Percentiles rank a stretch among this genome's conserved stretches.
Conservation (phyloP, 2,797 vertebrate genomes). For the Champsocephalus gunnari region DNA sequence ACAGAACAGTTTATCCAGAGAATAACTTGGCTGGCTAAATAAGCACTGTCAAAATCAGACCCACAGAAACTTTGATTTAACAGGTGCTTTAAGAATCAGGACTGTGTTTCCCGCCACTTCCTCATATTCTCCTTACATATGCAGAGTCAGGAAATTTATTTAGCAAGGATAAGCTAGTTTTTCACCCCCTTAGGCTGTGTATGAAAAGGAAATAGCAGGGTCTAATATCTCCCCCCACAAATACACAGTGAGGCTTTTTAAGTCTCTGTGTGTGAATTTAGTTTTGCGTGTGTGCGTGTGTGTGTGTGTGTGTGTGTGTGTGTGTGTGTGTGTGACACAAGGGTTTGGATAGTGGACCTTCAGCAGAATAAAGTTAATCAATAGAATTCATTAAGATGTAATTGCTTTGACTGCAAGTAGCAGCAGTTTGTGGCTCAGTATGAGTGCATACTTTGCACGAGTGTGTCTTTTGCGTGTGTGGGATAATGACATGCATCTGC, state of each 20-base stretch:
- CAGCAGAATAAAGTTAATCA: constrained; percentile 58
- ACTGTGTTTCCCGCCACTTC: constrained; percentile 51
- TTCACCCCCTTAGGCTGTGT: constrained; percentile 58
- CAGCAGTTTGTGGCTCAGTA: constrained; percentile 46
- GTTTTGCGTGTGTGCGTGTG: neutral
- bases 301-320: too few species aligned
- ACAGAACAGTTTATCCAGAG: constrained; percentile 63
- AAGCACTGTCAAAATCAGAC: constrained; percentile 40
- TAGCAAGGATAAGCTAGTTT: constrained; percentile 67
- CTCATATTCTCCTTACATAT: constrained; percentile 53
- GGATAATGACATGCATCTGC: constrained; percentile 3
- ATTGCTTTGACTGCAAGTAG: constrained; percentile 25
- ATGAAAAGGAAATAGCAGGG: constrained; percentile 50
- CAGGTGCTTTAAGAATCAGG: constrained; percentile 73
- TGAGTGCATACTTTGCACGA: neutral
- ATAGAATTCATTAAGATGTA: constrained; percentile 55
- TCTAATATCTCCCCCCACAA: constrained; percentile 43
- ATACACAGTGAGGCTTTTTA: constrained; percentile 31
- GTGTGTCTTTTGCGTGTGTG: neutral
- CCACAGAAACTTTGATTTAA: constrained; percentile 55
- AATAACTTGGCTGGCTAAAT: constrained; percentile 57
- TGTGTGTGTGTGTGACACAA: neutral
- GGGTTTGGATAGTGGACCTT: constrained; percentile 36
- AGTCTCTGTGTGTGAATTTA: constrained; percentile 56
- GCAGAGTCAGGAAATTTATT: constrained; percentile 74